These are phyloP conservation scores for Lithobates sylvaticus DNA, from an alignment of 2,797 vertebrate species.

Conservation along the genomic window DNA sequence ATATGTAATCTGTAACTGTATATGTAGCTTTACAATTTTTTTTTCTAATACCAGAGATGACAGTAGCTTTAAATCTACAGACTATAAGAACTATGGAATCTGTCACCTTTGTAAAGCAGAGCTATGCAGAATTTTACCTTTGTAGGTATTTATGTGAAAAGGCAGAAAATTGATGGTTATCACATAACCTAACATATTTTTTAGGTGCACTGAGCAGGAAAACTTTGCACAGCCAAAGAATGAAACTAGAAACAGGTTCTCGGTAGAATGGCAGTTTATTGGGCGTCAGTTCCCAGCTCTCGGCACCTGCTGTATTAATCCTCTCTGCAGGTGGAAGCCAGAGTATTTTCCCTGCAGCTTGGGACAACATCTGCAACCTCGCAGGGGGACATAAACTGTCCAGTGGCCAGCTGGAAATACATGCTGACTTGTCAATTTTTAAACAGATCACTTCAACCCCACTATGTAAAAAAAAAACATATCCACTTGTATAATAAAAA, in stretches of 20 bases:
- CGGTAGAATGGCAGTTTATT: not conserved
- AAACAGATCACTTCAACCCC: not conserved
- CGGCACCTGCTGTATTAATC: constrained; percentile 15
- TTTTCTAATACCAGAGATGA: too few species aligned
- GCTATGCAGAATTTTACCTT: not conserved
- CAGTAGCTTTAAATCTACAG: too few species aligned
- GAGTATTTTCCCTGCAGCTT: not conserved
- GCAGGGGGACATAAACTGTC: not conserved
- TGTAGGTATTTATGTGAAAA: not conserved
- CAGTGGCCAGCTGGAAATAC: constrained; percentile 11
- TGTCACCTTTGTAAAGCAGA: too few species aligned
- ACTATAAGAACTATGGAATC: too few species aligned
- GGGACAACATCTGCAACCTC: not conserved
- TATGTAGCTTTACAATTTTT: too few species aligned
- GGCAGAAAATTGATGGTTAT: not conserved
- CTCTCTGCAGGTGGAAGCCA: constrained; percentile 19
- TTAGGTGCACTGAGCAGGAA: not conserved
- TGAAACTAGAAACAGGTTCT: not conserved
- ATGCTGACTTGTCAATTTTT: not conserved
- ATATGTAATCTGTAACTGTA: too few species aligned
- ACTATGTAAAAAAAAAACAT: not conserved
- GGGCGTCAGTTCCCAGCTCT: not conserved
- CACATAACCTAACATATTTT: not conserved
- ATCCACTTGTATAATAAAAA: not conserved
- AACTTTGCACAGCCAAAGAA: not conserved